Evolutionary conservation across 2,797 vertebrate genomes (phyloP), one percentile per base, ranked within the genome.

Genomic region (Syngnathus rostellatus): DNA sequence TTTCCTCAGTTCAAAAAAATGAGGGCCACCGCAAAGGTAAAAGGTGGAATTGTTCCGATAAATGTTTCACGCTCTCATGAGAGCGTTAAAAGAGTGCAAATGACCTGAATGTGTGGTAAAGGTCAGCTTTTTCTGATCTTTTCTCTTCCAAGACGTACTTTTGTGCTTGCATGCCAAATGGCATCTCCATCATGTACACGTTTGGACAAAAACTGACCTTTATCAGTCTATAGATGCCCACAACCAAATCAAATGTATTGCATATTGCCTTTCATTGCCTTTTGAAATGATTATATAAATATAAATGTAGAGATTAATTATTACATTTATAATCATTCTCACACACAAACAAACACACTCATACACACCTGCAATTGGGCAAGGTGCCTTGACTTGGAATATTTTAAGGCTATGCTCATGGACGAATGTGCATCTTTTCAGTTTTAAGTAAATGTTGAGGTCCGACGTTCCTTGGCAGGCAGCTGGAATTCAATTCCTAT

Each of bases 1-100:
- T 68, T 73, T 79, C 63, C 68, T 77, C 70, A 41, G 67, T 68
- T 72, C 37, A 46, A 63, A 38, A 45, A 62, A 71, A 71, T 70
- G 57, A 64, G 73, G 60, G 60, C 69, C 73, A 45, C 68, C 73
- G 48, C 68, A 68, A 79, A 77, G 73, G 68, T 82, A 82, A 85
- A 76, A 81, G 80, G 66, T 71, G 82, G 75, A 78, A 84, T 75
- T 81, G 69, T 73, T 84, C 74, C 67, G 67, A 80, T 75, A 74
- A 83, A 84, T 84, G 48, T 81, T 85, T 84, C 63, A 85, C 50
- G 38, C 51, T 74, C 74, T 77, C 63, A 45, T 5, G 65, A 71
- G 75, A 77, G 62, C 31, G 4, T 67, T 65, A 58, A 81, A 75
- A 40, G 64, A 73, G 58, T 69, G 50, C 5, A 51, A 75, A 67